Evolutionary conservation across 2,113 vertebrate genomes (phyloP).

Genomic region (Scolopax mira): DNA sequence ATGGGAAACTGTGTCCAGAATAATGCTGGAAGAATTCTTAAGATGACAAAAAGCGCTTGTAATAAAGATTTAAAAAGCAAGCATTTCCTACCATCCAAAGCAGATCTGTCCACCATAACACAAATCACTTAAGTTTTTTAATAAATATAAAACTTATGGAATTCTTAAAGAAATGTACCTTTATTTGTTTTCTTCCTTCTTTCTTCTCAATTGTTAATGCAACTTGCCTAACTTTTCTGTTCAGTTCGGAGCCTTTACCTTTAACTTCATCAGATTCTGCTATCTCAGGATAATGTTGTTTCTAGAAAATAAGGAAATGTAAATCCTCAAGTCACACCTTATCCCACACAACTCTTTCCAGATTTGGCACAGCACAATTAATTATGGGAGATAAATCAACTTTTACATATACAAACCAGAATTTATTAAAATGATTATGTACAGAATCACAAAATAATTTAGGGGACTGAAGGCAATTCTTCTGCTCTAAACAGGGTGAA

Average conservation of each 20-base stretch:
- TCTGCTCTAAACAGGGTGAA: background rate
- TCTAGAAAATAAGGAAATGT: conserved; percentile 22
- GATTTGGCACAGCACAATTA: background rate
- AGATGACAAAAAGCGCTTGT: background rate
- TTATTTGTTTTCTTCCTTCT: conserved; percentile 62
- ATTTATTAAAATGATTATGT: background rate
- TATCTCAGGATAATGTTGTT: conserved; percentile 44
- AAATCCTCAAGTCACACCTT: background rate
- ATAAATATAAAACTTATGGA: background rate
- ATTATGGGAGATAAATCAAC: background rate
- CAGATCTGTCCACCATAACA: background rate
- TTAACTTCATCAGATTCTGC: conserved; percentile 43
- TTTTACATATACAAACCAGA: background rate
- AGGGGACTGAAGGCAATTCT: background rate
- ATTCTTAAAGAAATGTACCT: conserved; percentile 22
- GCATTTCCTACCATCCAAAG: background rate
- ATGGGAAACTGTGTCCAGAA: background rate
- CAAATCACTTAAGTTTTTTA: background rate
- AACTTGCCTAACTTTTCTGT: conserved; percentile 41
- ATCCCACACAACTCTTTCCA: background rate
- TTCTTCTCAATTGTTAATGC: conserved; percentile 54
- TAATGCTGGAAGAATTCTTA: background rate
- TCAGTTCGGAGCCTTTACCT: conserved; percentile 42
- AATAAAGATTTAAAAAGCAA: background rate
- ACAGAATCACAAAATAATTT: background rate